These are phyloP conservation scores for Ochropleura plecta DNA, from an alignment of 2,888 invertebrate genomes.

Conservation along the genomic window DNA sequence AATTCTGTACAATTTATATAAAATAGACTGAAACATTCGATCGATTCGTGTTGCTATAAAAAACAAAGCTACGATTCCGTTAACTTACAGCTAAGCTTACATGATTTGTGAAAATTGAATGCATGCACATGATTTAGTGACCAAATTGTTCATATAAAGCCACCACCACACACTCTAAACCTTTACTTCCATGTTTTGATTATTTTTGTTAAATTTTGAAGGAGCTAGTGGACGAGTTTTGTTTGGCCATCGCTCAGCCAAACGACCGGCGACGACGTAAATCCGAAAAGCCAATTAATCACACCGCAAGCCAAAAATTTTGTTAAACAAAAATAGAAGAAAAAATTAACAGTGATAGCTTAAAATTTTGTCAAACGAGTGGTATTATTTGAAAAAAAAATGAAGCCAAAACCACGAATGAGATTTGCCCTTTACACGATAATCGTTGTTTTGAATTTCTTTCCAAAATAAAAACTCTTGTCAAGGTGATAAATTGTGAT, in stretches of 20 bases:
- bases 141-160: slow-evolving; percentile 84
- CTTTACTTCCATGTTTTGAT: slow-evolving; percentile 87
- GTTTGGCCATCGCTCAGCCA: slow-evolving; percentile 67
- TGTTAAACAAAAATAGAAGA: slow-evolving; percentile 86
- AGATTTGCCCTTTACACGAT: slow-evolving; percentile 78
- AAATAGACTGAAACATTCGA: slow-evolving; percentile 67
- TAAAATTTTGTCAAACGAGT: slow-evolving; percentile 88
- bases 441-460: slow-evolving; percentile 60
- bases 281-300: slow-evolving; percentile 87
- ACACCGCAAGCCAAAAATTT: slow-evolving; percentile 89
- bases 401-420: slow-evolving; percentile 90
- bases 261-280: slow-evolving; percentile 69
- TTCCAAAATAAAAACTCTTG: not conserved
- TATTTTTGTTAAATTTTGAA: slow-evolving; percentile 88
- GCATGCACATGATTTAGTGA: slow-evolving; percentile 90
- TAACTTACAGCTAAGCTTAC: slow-evolving; percentile 86
- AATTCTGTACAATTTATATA: slow-evolving; percentile 9
- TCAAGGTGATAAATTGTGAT: not conserved
- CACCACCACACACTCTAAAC: slow-evolving; percentile 91
- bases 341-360: slow-evolving; percentile 87
- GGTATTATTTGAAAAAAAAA: slow-evolving; percentile 85
- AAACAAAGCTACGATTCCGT: slow-evolving; percentile 81
- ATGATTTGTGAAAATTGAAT: slow-evolving; percentile 86
- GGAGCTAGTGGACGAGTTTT: slow-evolving; percentile 77
- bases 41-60: slow-evolving; percentile 73